Base-by-base conservation (phyloP, 1,140 invertebrate genomes). In the Dreissena polymorpha region DNA sequence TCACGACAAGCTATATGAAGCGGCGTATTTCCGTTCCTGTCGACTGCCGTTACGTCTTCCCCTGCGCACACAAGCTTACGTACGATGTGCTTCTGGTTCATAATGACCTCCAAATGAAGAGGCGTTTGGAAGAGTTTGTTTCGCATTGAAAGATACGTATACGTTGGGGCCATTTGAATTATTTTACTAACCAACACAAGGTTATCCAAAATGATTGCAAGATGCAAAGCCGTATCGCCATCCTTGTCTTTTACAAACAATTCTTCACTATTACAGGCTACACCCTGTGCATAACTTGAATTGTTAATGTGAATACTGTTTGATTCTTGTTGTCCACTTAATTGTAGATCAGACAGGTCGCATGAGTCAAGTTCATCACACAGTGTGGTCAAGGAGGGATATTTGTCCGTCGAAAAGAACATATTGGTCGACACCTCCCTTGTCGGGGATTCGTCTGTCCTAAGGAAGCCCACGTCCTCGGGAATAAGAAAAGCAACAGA, bases 31-130 rank as follows among this genome's bases (percentile, higher is more conserved):
- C 88, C 88, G n/a, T 83, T 53, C 39, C 84, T 70, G 72, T 89
- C 88, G 0, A 78, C 29, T 0, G 65, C 39, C 25, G 87, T 87
- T 8, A 88, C 25, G 85, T 93, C 85, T 10, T 96, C 96, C 39
- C 96, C 96, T 53, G 95, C 95, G n/a, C 95, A 91, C n/a, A 97
- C 93, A 1, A 97, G 91, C 84, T 94, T 93, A 50, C 95, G 92
- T 6, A 94, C 94, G 49, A 96, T 94, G 65, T 93, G 91, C 10
- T 94, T 92, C 86, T 96, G 95, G 49, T 93, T 92, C 12, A 95
- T 96, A 12, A 96, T 89, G 0, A 96, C 95, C 0, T 96, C 96
- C 55, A 97, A 90, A 92, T 97, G 96, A 16, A 97, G 89, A 0
- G 96, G 94, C 0, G 96, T 95, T 91, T 94, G 89, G 23, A 74